These are phyloP conservation scores for Alosa sapidissima DNA, from an alignment of 2,797 vertebrate species.

Conservation along the genomic window DNA sequence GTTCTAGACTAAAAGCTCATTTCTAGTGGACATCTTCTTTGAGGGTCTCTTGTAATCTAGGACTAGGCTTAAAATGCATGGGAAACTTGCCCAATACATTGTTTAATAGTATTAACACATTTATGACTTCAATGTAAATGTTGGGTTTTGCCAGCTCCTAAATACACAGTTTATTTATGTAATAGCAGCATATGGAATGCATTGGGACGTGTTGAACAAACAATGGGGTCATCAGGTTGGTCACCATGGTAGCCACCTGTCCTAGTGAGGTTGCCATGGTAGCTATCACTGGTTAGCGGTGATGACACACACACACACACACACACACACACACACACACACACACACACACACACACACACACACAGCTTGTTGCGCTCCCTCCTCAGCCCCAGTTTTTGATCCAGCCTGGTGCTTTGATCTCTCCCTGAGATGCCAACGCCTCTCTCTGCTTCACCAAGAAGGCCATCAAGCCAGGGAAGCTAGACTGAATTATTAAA, in stretches of 20 bases:
- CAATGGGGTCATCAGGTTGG: background rate
- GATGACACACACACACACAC: conserved; percentile 3
- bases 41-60: no score
- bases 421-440: background rate
- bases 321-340: conserved; percentile 13
- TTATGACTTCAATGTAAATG: background rate
- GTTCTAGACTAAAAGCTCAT: no score
- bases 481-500: background rate
- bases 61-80: no score
- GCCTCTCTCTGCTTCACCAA: background rate
- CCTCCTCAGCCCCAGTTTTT: background rate
- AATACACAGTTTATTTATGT: background rate
- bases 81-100: background rate
- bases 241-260: background rate
- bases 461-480: background rate
- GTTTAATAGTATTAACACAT: background rate
- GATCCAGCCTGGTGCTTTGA: background rate
- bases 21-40: no score
- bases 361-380: background rate
- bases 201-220: background rate
- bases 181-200: background rate
- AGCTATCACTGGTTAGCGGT: background rate
- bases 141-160: background rate
- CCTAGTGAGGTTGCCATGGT: background rate
- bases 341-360: no score